These are phyloP conservation scores for Anhinga anhinga DNA, from an alignment of 2,113 vertebrate species.

Conservation along the genomic window DNA sequence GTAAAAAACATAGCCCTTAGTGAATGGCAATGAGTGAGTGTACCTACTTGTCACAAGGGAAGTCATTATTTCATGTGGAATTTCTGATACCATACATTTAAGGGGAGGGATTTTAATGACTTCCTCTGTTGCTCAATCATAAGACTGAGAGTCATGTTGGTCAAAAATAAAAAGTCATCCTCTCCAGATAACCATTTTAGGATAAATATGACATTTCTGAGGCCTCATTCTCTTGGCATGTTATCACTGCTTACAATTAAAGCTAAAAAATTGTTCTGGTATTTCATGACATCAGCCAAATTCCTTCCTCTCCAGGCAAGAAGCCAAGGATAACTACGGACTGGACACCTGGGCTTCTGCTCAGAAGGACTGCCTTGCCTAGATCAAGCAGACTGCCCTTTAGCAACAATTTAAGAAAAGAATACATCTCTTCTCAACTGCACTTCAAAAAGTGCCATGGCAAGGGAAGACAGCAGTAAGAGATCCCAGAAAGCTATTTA, in stretches of 20 bases:
- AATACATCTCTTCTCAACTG: not conserved
- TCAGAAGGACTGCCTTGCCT: not conserved
- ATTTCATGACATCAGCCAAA: conserved; percentile 85
- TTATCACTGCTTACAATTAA: conserved; percentile 78
- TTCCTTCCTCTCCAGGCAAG: conserved; percentile 76
- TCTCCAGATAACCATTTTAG: conserved; percentile 75
- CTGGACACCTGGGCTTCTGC: conserved; percentile 71
- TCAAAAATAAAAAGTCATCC: not conserved
- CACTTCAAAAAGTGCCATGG: not conserved
- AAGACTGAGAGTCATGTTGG: not conserved
- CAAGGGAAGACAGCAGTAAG: not conserved
- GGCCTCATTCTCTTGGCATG: conserved; percentile 72
- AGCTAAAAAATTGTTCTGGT: conserved; percentile 78
- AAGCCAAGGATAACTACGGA: conserved; percentile 71
- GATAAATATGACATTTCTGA: conserved; percentile 73
- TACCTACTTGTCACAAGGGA: not conserved
- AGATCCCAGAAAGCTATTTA: not conserved
- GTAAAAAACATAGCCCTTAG: not conserved
- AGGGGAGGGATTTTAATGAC: not conserved
- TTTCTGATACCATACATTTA: not conserved
- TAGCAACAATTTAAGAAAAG: conserved; percentile 12
- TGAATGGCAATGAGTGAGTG: not conserved
- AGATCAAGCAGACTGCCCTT: not conserved
- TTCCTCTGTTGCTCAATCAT: conserved; percentile 27
- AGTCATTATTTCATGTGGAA: not conserved